Evolutionary conservation across 2,888 invertebrate genomes (phyloP).

Genomic region (Leptopilina syphax): DNA sequence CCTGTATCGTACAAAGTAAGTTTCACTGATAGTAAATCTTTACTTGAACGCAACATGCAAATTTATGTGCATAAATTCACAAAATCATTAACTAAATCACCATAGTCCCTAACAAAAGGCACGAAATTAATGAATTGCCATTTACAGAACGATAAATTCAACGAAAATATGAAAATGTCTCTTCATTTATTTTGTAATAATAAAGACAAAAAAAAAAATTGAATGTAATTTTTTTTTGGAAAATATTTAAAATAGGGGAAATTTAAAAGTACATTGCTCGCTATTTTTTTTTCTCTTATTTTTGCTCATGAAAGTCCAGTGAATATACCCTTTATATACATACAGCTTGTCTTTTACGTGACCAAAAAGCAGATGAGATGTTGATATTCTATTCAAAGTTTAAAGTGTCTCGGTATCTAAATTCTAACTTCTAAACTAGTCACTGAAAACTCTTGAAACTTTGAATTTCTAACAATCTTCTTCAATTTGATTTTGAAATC

Average conservation of each 20-base stretch:
- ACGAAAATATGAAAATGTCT: not conserved
- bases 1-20: slow-evolving; percentile 95
- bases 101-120: slow-evolving; percentile 22
- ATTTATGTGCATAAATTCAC: slow-evolving; percentile 25
- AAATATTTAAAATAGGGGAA: no score
- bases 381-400: slow-evolving; percentile 31
- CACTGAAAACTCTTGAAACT: slow-evolving; percentile 15
- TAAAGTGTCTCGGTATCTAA: slow-evolving; percentile 11
- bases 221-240: no score
- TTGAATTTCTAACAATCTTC: not conserved
- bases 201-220: no score
- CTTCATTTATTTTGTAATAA: not conserved
- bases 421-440: slow-evolving; percentile 19
- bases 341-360: slow-evolving; percentile 13
- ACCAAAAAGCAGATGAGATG: slow-evolving; percentile 22
- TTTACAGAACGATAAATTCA: slow-evolving; percentile 24
- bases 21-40: slow-evolving; percentile 46
- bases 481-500: not conserved
- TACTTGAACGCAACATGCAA: slow-evolving; percentile 16
- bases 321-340: slow-evolving; percentile 6
- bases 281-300: not conserved
- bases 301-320: not conserved
- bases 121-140: slow-evolving; percentile 24
- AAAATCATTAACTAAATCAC: slow-evolving; percentile 16
- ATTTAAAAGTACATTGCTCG: not conserved